Evolutionary conservation across 2,797 vertebrate genomes (phyloP), one percentile per base, ranked within the genome.

Genomic region (Toxotes lorentzi): DNA sequence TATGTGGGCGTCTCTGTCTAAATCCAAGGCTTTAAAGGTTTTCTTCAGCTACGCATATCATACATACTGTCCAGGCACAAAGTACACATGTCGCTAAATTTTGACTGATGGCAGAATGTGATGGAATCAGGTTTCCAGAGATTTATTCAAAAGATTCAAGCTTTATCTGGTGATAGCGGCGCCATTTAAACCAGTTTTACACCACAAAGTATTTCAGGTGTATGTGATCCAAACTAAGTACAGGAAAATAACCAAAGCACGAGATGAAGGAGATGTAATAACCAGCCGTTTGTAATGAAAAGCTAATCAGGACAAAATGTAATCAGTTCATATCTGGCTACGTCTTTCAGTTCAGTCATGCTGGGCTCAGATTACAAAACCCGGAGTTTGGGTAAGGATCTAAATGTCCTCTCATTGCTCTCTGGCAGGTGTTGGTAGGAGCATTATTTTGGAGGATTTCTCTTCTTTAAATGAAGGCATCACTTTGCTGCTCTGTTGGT

Each of bases 21-120:
- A 78, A 82, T 47, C 81, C 38, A 12, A 30, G 41, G 78, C 51
- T 77, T 83, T 81, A n/a, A 47, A 47, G 1, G 67, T 65, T 70
- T 73, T 70, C 24, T 14, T 41, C 17, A 53, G 50, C 56, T 40
- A 13, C 50, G 82, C 21, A 1, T 43, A 13, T 70, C 9, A 66
- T 13, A 13, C 59, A 74, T 61, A 32, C 32, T 43, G 59, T 24
- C 10, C n/a, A 1, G 24, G 11, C 48, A 41, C 63, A 27, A 21
- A 45, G 40, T 1, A 7, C 9, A 30, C 56, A 1, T 40, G 63
- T 62, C 5, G 21, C 7, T 16, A 12, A 43, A 2, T 35, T 19
- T 59, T 0, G 1, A 19, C 35, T 6, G 17, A 38, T 21, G 23
- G 41, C 43, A 19, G 32, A 0, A 4, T 3, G 21, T n/a, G 27